phyloP scores from a whole-genome alignment of 2,113 vertebrate genomes.

The Alexandromys fortis region DNA sequence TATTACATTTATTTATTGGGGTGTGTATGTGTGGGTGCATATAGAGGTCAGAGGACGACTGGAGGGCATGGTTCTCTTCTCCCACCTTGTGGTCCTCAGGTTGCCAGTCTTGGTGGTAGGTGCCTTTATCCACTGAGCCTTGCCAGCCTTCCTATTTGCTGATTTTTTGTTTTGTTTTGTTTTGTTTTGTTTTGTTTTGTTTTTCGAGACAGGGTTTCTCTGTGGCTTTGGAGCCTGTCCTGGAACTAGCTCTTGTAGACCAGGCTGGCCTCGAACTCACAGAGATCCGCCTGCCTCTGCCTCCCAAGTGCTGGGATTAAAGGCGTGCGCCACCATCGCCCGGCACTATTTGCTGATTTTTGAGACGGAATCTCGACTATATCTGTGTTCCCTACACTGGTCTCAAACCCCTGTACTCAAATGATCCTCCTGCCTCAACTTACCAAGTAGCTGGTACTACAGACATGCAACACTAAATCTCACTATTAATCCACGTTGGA shows the following conservation, averaged over 20 bases:
- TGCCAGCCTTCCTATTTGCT: not conserved
- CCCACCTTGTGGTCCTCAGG: not conserved
- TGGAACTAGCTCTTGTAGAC: too few species aligned
- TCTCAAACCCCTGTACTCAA: not conserved
- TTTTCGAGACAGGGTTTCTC: too few species aligned
- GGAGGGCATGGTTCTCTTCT: not conserved
- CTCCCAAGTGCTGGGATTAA: too few species aligned
- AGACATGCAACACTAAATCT: not conserved
- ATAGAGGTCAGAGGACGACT: not conserved
- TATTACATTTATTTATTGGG: not conserved
- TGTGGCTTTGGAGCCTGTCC: too few species aligned
- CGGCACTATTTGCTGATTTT: not conserved
- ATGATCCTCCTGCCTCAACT: not conserved
- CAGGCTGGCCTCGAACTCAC: too few species aligned
- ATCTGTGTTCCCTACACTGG: not conserved
- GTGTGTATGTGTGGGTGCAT: too few species aligned
- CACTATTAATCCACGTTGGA: too few species aligned
- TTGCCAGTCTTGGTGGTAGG: not conserved
- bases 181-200: too few species aligned
- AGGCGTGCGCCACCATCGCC: too few species aligned
- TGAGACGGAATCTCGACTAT: not conserved
- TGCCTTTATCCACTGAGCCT: not conserved
- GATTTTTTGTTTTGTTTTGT: too few species aligned
- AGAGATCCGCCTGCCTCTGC: too few species aligned
- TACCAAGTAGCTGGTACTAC: not conserved